Conservation (phyloP, 2,888 invertebrate species). For the Seladonia tumulorum region DNA sequence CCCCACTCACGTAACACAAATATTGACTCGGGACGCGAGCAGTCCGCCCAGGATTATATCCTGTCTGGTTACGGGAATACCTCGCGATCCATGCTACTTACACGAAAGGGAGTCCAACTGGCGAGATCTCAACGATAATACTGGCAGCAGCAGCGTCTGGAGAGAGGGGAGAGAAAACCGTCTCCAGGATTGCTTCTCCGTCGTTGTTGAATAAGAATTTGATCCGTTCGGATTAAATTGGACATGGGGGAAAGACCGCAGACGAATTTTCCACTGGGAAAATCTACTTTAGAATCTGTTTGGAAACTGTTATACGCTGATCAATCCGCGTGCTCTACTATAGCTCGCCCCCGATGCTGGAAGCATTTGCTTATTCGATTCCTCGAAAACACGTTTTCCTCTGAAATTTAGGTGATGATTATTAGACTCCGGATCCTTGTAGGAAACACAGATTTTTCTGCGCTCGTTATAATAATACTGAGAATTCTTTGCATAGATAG, state of each 20-base stretch:
- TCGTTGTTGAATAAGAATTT: slow-evolving; percentile 2
- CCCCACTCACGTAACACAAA: slow-evolving; percentile 59
- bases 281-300: slow-evolving; percentile 10
- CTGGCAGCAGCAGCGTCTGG: not conserved
- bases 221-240: not conserved
- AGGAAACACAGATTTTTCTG: too few relatives aligned
- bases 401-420: too few relatives aligned
- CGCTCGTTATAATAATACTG: too few relatives aligned
- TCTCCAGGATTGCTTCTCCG: not conserved
- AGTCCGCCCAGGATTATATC: slow-evolving; percentile 60
- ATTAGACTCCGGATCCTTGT: too few relatives aligned
- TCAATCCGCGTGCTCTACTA: not conserved
- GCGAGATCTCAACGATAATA: slow-evolving; percentile 41
- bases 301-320: not conserved
- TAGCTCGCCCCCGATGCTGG: not conserved
- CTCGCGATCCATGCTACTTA: slow-evolving; percentile 38
- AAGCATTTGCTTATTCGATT: not conserved
- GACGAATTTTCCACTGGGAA: not conserved
- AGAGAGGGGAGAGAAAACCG: slow-evolving; percentile 18
- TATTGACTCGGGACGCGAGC: slow-evolving; percentile 66
- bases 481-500: too few relatives aligned
- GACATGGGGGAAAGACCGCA: not conserved
- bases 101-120: slow-evolving; percentile 48
- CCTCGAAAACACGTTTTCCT: not conserved
- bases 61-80: slow-evolving; percentile 59